A percentile compares a stretch with the other conserved stretches of the same genome.
Conservation (phyloP, 2,888 invertebrate species). For the Sinhomidia bicolor region DNA sequence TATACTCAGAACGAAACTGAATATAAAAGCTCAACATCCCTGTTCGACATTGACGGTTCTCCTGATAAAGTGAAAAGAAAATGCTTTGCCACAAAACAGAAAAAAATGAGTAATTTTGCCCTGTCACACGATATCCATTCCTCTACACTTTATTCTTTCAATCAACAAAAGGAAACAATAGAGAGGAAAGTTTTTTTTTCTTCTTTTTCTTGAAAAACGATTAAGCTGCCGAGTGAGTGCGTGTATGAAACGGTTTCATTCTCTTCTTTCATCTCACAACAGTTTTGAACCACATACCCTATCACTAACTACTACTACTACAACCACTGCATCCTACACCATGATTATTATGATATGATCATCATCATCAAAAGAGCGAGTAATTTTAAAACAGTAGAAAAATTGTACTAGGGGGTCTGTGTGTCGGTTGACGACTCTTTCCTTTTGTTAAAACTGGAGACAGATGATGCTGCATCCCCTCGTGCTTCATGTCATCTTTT, state of each 20-base stretch:
- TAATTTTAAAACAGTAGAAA: conserved; percentile 53
- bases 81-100: conserved; percentile 49
- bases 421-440: conserved; percentile 28
- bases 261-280: conserved; percentile 18
- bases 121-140: conserved; percentile 52
- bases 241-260: conserved; percentile 54
- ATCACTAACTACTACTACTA: neutral
- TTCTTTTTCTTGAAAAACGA: conserved; percentile 42
- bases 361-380: conserved; percentile 44
- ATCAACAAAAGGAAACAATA: conserved; percentile 54
- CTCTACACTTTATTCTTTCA: neutral
- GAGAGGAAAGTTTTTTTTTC: conserved; percentile 61
- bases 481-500: conserved; percentile 19
- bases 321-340: too few species aligned
- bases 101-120: conserved; percentile 41
- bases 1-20: too few species aligned
- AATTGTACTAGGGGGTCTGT: conserved; percentile 45
- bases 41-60: neutral
- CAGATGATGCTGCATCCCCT: conserved; percentile 53
- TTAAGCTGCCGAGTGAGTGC: conserved; percentile 28
- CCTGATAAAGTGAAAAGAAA: conserved; percentile 39
- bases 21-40: neutral
- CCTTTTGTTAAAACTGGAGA: conserved; percentile 30
- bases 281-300: neutral
- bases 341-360: neutral